Conservation (phyloP, 2,113 vertebrate species). For the Pseudonaja textilis region DNA sequence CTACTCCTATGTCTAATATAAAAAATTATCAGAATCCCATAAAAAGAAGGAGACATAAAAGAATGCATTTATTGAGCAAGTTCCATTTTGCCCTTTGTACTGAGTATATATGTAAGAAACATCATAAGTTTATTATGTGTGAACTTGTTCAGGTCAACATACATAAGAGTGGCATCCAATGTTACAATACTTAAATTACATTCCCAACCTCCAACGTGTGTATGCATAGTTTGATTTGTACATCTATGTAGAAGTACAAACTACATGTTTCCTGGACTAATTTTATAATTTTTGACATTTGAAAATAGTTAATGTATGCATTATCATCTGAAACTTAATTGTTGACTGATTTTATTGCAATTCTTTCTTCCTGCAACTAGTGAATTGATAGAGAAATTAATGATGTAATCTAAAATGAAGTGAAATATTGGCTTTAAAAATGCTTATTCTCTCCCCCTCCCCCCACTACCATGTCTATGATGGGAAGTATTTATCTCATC, state of each 20-base stretch:
- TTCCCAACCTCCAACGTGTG: not conserved
- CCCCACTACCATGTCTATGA: not conserved
- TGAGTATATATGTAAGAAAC: not conserved
- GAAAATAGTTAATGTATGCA: not conserved
- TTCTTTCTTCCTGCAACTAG: conserved; percentile 50
- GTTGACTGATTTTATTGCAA: not conserved
- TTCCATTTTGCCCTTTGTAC: not conserved
- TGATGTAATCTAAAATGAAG: not conserved
- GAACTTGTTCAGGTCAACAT: not conserved
- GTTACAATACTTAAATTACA: not conserved
- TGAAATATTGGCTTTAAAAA: not conserved
- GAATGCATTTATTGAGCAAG: not conserved
- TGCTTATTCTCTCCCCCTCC: not conserved
- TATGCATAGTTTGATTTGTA: not conserved
- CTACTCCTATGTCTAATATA: not conserved
- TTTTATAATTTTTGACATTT: not conserved
- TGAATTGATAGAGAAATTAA: not conserved
- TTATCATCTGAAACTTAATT: not conserved
- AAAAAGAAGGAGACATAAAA: not conserved
- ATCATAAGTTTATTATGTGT: not conserved
- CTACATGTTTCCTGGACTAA: not conserved
- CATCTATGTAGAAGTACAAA: not conserved
- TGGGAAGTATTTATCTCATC: not conserved
- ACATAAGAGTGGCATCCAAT: not conserved
- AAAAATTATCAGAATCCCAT: not conserved